A percentile compares a stretch with the other conserved stretches of the same genome.
Conservation (phyloP, 2,113 vertebrate genomes). For the Gracilinanus agilis region DNA sequence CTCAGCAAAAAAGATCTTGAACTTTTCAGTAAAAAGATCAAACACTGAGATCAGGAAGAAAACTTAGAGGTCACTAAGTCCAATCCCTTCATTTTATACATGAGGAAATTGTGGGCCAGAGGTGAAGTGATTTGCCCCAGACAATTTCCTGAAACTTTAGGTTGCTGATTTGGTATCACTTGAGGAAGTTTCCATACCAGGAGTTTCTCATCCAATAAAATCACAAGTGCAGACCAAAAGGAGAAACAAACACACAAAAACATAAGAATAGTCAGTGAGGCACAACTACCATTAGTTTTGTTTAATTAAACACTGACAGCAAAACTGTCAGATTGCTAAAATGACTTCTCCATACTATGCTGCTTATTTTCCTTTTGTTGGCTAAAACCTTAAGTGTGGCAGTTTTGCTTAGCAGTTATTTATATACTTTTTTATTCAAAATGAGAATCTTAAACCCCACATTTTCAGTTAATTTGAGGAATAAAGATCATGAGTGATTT, state of each 20-base stretch:
- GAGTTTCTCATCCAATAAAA: not conserved
- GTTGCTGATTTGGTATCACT: not conserved
- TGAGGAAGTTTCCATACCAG: not conserved
- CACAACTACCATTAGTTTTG: not conserved
- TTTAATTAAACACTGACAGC: not conserved
- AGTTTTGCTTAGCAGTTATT: conserved; percentile 65
- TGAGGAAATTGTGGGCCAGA: not conserved
- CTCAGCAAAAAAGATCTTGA: not conserved
- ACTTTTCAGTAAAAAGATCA: not conserved
- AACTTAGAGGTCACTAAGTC: not conserved
- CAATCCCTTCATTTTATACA: not conserved
- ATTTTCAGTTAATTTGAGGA: conserved; percentile 69
- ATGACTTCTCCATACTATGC: conserved; percentile 35
- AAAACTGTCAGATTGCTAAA: conserved; percentile 15
- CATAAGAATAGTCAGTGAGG: not conserved
- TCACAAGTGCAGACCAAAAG: not conserved
- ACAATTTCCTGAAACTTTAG: not conserved
- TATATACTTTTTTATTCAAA: conserved; percentile 64
- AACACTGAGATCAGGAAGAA: not conserved
- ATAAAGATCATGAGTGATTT: conserved; percentile 67
- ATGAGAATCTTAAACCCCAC: conserved; percentile 51
- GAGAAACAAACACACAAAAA: not conserved
- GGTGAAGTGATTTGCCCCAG: not conserved
- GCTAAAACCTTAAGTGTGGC: conserved; percentile 69
- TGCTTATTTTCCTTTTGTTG: conserved; percentile 63